Base-by-base conservation (phyloP, 2,888 invertebrate species). In the Chloroclysta siterata region DNA sequence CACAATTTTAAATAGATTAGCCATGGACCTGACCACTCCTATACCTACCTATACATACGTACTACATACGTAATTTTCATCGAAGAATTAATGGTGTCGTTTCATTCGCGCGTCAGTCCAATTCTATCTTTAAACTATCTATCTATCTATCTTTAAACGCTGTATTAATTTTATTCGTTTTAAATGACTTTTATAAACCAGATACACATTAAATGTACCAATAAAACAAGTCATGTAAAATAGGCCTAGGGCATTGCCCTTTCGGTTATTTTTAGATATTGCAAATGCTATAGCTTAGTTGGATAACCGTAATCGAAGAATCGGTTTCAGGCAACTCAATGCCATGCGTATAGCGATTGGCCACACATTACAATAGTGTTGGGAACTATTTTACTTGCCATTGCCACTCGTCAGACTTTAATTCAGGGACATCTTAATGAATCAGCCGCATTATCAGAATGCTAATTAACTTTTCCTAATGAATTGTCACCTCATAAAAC, bases 21-120 rank as follows among this genome's bases (percentile, higher is more conserved):
- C 46, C 55, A 55, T 64, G 55, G 52, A 64, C 59, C 59, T 60
- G 59, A 64, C 59, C 63, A 59, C 47, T 51, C 44, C 22, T 14
- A 42, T 15, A n/a, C n/a, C n/a, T n/a, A n/a, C n/a, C 14, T 14
- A 46, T 46, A 28, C 29, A 14, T 50, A 29, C 29, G 13, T 44
- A 44, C 11, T 28, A 22, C 29, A 10, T 42, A 54, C 13, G 33
- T 46, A 17, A 11, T 44, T 22, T 11, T 22, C 14, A 44, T 22
- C 42, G 10, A 7, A 15, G 11, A 44, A 39, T 55, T 22, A 10
- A 46, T 53, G 44, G 14, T 36, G 54, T 15, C 42, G 41, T 48
- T 29, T 41, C 44, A 15, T 52, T 56, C 64, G 11, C 51, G 13
- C 39, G 39, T 51, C 52, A 53, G 47, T 64, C 10, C 15, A 53